Base-by-base conservation (phyloP, 1,140 invertebrate species). In the Rhynchophorus ferrugineus region DNA sequence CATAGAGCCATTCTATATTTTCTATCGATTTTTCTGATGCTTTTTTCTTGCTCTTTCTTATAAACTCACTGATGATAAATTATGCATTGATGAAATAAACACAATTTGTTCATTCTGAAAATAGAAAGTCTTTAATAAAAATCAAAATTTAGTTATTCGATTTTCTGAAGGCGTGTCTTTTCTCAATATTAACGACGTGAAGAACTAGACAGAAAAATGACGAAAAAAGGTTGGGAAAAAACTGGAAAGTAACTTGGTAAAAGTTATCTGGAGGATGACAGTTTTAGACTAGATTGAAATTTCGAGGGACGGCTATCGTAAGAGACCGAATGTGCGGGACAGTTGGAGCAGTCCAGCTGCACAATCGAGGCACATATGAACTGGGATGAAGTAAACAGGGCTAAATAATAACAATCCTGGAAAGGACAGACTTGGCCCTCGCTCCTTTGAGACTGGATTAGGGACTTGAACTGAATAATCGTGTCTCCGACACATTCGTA, bases 401-500 rank as follows among this genome's bases (percentile, higher is more conserved):
- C 38, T 37, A 48, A 47, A 48, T 54, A 54, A 54, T 45, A 53
- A 53, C 51, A 54, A 48, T 48, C 52, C 45, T 54, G 52, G 44
- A 48, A 48, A 54, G 35, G 52, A 48, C 52, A 48, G 49, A 52
- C 43, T 54, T 54, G 39, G 52, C 42, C 51, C 33, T 21, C 44
- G 13, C 37, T 54, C 52, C 41, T 33, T 6, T 20, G 52, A 21
- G 44, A 54, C 45, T 43, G 39, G 52, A 54, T 54, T 54, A 54
- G 37, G 52, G 45, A 54, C 37, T 54, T 54, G 44, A 54, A 47
- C 44, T 54, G 44, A 48, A 53, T 53, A 53, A 53, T 53, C 50
- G 43, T 53, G 50, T 45, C 38, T 42, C 35, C 35, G 44, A 53
- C 50, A 53, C 50, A 39, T 53, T 53, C 44, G 11, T 41, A 53